Base-by-base conservation (phyloP, 2,113 vertebrate species). In the Acanthochromis polyacanthus region DNA sequence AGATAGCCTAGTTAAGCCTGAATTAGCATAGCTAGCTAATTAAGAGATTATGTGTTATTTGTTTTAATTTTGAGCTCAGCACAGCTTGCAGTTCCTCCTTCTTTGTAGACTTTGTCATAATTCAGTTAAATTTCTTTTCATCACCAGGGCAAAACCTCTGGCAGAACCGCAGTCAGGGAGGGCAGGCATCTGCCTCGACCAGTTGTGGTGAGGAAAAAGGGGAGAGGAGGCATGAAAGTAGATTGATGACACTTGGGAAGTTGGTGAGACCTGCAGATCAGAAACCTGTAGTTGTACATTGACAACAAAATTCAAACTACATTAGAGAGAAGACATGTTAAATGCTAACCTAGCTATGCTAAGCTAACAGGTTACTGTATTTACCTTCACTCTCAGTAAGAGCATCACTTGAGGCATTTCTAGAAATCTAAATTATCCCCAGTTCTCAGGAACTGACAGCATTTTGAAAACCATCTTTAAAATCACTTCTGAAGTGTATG, bases 391-490 rank as follows among this genome's bases (percentile, higher is more conserved):
- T 32, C 40, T 69, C 6, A 68, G n/a, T 1, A 58, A 60, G 6
- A 14, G 4, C 14, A 19, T 2, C 19, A 59, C 30, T 15, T 0
- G 19, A 15, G 2, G 2, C 50, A 22, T 43, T 10, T 22, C 1
- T 8, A 2, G 8, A 56, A 62, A 61, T 61, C 10, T 52, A 7
- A 15, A 46, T 61, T 17, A 10, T 64, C 16, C 17, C 1, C 28
- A 14, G 20, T 17, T 45, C 16, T 16, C 9, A 52, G 23, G 51
- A 71, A 16, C 9, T 11, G 0, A 43, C 5, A 19, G 1, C 1
- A 19, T 51, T 43, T 40, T 52, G 20, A 64, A 81, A 82, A 20
- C 45, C n/a, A 53, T 74, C 17, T 84, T 48, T 22, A 25, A 51
- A 64, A 66, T 55, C 17, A 58, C 3, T 40, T 71, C 51, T 55